phyloP scores from a whole-genome alignment of 2,888 invertebrate species.

The Drosophila quinaria region DNA sequence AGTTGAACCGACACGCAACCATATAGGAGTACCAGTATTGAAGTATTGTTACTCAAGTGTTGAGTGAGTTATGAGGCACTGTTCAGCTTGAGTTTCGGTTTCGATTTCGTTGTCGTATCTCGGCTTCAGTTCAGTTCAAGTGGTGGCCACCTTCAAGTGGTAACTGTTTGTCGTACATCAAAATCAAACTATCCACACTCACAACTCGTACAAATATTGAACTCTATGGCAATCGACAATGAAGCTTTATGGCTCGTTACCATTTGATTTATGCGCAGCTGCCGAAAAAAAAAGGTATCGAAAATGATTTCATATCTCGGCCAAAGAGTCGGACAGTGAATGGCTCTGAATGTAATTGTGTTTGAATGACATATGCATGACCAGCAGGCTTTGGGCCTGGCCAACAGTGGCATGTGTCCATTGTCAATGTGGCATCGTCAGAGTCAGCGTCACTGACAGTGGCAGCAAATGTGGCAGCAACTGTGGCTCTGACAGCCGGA shows the following conservation, averaged over 20 bases:
- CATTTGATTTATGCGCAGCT: conserved; percentile 71
- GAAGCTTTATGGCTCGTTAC: conserved; percentile 77
- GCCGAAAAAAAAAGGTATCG: conserved; percentile 30
- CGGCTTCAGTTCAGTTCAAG: conserved; percentile 56
- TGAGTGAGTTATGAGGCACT: conserved; percentile 77
- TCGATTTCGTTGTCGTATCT: conserved; percentile 2
- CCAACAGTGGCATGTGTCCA: conserved; percentile 51
- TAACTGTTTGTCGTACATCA: conserved; percentile 76
- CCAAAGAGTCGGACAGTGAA: conserved; percentile 37
- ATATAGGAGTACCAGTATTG: conserved; percentile 38
- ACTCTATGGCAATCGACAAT: conserved; percentile 66
- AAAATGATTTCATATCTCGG: conserved; percentile 48
- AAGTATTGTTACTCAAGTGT: conserved; percentile 61
- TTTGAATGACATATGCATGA: conserved; percentile 76
- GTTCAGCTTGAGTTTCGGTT: conserved; percentile 31
- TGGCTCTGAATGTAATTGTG: conserved; percentile 73
- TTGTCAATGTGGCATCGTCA: conserved; percentile 68
- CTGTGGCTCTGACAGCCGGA: conserved; percentile 23
- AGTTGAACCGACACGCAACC: conserved; percentile 63
- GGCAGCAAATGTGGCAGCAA: conserved; percentile 2
- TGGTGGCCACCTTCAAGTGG: conserved; percentile 60
- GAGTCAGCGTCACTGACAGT: conserved; percentile 29
- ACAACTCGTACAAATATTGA: conserved; percentile 62
- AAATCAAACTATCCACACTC: conserved; percentile 71
- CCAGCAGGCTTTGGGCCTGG: conserved; percentile 26